These are phyloP conservation scores for Periophthalmus magnuspinnatus DNA, from an alignment of 2,797 vertebrate species.

Conservation along the genomic window DNA sequence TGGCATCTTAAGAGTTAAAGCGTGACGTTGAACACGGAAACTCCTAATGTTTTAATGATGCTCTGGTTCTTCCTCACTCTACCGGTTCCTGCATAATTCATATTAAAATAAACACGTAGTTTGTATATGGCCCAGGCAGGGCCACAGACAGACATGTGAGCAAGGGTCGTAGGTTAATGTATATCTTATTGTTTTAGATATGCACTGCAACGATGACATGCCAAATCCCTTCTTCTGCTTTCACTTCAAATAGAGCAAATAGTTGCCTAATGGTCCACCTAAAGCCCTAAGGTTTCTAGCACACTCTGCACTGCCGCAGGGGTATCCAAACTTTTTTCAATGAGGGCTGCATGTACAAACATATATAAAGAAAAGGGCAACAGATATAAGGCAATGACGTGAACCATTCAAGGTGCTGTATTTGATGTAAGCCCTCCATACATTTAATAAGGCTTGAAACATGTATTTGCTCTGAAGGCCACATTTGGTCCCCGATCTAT, in stretches of 20 bases:
- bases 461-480: too few species aligned
- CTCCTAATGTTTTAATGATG: conserved; percentile 32
- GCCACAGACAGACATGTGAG: not conserved
- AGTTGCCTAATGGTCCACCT: not conserved
- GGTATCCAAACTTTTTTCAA: too few species aligned
- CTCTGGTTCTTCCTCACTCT: conserved; percentile 3
- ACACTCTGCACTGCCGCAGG: too few species aligned
- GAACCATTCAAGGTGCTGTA: too few species aligned
- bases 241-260: not conserved
- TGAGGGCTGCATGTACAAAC: too few species aligned
- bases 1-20: conserved; percentile 17
- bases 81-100: conserved; percentile 29
- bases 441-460: too few species aligned
- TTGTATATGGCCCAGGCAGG: not conserved
- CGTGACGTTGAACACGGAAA: conserved; percentile 24
- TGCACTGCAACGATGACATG: not conserved
- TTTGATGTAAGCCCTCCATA: too few species aligned
- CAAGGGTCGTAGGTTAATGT: not conserved
- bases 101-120: not conserved
- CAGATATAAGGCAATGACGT: too few species aligned
- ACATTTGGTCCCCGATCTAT: too few species aligned
- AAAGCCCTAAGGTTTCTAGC: not conserved
- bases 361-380: too few species aligned
- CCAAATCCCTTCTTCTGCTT: not conserved
- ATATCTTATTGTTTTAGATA: not conserved